Base-by-base conservation (phyloP, 2,113 vertebrate species). In the Caretta caretta region DNA sequence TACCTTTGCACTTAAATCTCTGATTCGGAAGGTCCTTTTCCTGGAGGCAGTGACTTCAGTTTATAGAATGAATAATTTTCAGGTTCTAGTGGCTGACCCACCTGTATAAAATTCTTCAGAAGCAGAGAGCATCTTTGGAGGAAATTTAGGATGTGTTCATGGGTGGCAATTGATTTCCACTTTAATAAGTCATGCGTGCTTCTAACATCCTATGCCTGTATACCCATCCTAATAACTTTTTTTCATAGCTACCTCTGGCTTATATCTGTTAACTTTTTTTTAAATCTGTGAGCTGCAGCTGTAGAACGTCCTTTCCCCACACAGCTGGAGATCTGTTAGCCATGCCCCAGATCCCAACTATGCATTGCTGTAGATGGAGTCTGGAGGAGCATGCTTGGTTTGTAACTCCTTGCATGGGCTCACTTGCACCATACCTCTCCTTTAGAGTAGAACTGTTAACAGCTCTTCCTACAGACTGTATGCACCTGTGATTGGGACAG, bases 1-100 rank as follows among this genome's bases (percentile, higher is more conserved):
- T 48, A 14, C 35, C 11, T 50, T 69, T 51, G n/a, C 3, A 2
- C 0, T 6, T 29, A 1, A 7, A 0, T 46, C 50, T 84, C 31
- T 2, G 4, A 0, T 25, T 59, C 31, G 50, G 46, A 4, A 83
- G 7, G 29, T 51, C 14, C 10, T 35, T 69, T 84, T 27, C 49
- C 31, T 27, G 24, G n/a, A 35, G n/a, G 25, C 79, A 25, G 1
- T 50, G 49, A 31, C 78, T 54, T 82, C 4, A 4, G 42, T 0
- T 5, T 13, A 1, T 22, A 3, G 38, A 57, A 51, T 1, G 0
- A 22, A 46, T 29, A 42, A 20, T 35, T 1, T 19, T 50, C 31
- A 3, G 27, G 38, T 22, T 16, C 76, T 4, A 2, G 4, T 62
- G 10, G 35, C 57, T 13, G 12, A 2, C 19, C n/a, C 38, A 25